These are phyloP conservation scores for Hirtodrosophila histrioides DNA, from an alignment of 2,888 invertebrate species.

Conservation along the genomic window DNA sequence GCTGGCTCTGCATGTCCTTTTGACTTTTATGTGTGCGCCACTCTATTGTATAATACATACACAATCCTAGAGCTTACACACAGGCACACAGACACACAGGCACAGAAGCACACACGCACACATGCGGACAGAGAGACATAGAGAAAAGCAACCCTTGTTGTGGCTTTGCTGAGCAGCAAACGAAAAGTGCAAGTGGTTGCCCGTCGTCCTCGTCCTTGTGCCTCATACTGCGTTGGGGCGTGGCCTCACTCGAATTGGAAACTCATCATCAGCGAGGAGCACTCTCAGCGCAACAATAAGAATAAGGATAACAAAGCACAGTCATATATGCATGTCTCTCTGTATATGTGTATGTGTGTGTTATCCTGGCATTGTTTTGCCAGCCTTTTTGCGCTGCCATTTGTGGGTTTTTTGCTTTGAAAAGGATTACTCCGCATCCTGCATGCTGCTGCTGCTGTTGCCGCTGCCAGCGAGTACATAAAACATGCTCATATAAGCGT, in stretches of 20 bases:
- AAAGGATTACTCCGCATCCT: conserved; percentile 73
- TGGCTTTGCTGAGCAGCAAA: conserved; percentile 54
- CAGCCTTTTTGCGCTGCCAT: conserved; percentile 80
- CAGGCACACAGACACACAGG: conserved; percentile 16
- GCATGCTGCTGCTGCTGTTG: conserved; percentile 6
- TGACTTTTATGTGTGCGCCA: conserved; percentile 54
- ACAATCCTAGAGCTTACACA: conserved; percentile 36
- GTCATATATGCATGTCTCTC: conserved; percentile 37
- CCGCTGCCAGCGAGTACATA: conserved; percentile 75
- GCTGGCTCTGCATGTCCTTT: conserved; percentile 57
- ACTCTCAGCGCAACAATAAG: conserved; percentile 63
- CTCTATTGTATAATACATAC: conserved; percentile 59
- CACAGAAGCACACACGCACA: conserved; percentile 11
- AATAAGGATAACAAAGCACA: conserved; percentile 66
- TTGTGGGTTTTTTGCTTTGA: conserved; percentile 79
- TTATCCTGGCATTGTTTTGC: conserved; percentile 55
- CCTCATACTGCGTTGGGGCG: conserved; percentile 53
- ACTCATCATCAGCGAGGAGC: conserved; percentile 60
- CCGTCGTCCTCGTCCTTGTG: conserved; percentile 42
- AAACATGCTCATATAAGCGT: conserved; percentile 83
- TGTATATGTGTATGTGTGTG: conserved; percentile 29
- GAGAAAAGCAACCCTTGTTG: conserved; percentile 71
- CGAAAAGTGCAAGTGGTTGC: conserved; percentile 80
- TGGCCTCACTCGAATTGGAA: conserved; percentile 74
- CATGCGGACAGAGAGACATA: conserved; percentile 32